Evolutionary conservation across 2,797 vertebrate species (phyloP).

Genomic region (Rhinatrema bivittatum): DNA sequence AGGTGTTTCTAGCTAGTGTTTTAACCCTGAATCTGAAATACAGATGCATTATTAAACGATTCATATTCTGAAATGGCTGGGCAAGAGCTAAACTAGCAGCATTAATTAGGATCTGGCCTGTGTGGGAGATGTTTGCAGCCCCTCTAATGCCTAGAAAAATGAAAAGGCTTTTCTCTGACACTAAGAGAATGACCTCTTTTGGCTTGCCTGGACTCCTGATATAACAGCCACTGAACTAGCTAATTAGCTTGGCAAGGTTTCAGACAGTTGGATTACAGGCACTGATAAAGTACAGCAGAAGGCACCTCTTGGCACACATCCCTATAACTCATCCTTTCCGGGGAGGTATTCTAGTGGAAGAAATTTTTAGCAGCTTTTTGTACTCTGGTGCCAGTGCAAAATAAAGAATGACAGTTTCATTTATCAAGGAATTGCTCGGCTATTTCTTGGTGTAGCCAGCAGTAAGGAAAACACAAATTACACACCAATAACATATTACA

Average conservation of each 20-base stretch:
- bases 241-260: slow-evolving; percentile 56
- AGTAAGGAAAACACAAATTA: background rate
- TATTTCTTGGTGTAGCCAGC: slow-evolving; percentile 1
- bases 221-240: slow-evolving; percentile 43
- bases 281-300: slow-evolving; percentile 50
- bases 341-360: slow-evolving; percentile 33
- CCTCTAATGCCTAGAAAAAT: slow-evolving; percentile 16
- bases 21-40: no score
- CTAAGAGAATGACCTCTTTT: slow-evolving; percentile 31
- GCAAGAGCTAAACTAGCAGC: no score
- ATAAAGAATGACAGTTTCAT: slow-evolving; percentile 12
- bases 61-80: slow-evolving; percentile 21
- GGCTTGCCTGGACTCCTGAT: slow-evolving; percentile 37
- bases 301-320: slow-evolving; percentile 40
- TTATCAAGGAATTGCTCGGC: slow-evolving; percentile 23
- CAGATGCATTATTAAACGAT: no score
- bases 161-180: background rate
- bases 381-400: slow-evolving; percentile 27
- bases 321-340: slow-evolving; percentile 39
- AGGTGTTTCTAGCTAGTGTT: no score
- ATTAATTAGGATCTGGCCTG: slow-evolving; percentile 27
- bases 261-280: slow-evolving; percentile 45
- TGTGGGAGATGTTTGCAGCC: slow-evolving; percentile 3
- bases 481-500: no score
- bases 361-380: slow-evolving; percentile 24